These are phyloP conservation scores for Ceyx melanurus DNA, from an alignment of 2,113 vertebrate species.

Conservation along the genomic window DNA sequence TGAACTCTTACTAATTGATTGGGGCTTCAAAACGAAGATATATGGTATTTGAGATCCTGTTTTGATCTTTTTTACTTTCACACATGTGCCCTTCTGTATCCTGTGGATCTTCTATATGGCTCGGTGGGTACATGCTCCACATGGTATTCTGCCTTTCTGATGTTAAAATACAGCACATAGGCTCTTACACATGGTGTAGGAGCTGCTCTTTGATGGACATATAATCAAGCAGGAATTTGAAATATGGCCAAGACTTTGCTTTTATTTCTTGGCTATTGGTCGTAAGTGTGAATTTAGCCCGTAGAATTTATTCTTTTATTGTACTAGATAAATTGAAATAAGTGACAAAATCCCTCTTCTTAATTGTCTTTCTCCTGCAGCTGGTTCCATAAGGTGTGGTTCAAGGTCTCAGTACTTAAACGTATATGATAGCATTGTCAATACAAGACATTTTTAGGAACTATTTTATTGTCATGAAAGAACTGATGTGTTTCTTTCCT, in stretches of 20 bases:
- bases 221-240: constrained; percentile 67
- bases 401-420: constrained; percentile 27
- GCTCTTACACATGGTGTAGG: constrained; percentile 47
- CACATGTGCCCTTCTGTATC: constrained; percentile 56
- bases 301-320: constrained; percentile 52
- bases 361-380: constrained; percentile 39
- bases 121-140: constrained; percentile 66
- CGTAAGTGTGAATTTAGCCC: constrained; percentile 40
- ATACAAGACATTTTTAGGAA: not conserved
- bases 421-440: not conserved
- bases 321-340: constrained; percentile 24
- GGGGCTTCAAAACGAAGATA: constrained; percentile 55
- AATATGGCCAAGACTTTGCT: constrained; percentile 65
- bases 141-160: constrained; percentile 67
- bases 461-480: constrained; percentile 5
- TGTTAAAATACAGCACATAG: constrained; percentile 64
- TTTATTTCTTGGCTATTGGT: constrained; percentile 60
- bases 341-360: constrained; percentile 19
- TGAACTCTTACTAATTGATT: constrained; percentile 58
- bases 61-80: constrained; percentile 70
- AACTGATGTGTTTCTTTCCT: not conserved
- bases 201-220: constrained; percentile 58
- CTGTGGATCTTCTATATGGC: constrained; percentile 69
- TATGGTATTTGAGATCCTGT: constrained; percentile 44
- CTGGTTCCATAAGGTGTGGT: not conserved